Evolutionary conservation across 2,113 vertebrate species (phyloP).

Genomic region (Gavialis gangeticus): DNA sequence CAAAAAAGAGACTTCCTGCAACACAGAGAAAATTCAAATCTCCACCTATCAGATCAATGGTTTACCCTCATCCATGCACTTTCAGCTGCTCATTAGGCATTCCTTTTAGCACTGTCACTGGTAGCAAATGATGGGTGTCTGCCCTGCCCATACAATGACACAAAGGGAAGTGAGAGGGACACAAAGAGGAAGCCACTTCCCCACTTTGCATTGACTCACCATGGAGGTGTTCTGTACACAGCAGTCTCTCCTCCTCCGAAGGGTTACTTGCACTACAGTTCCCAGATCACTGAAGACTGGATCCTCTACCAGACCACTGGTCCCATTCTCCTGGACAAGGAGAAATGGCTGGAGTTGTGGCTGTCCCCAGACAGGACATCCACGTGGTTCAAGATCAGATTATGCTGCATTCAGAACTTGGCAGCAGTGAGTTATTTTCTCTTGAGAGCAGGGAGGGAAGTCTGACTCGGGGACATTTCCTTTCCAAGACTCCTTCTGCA

Average conservation of each 20-base stretch:
- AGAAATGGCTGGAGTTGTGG: background rate
- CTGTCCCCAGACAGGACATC: background rate
- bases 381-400: accelerated
- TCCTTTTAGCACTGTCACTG: background rate
- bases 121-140: background rate
- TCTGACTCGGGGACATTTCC: background rate
- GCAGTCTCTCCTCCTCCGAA: background rate
- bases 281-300: background rate
- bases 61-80: background rate
- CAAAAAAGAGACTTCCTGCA: background rate
- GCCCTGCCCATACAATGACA: background rate
- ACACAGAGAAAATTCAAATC: background rate
- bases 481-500: background rate
- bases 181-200: background rate
- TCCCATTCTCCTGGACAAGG: background rate
- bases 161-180: background rate
- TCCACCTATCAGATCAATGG: no score
- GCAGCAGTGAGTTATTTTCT: background rate
- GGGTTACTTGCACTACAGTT: background rate
- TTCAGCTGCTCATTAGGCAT: background rate
- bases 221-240: background rate
- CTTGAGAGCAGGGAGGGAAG: background rate
- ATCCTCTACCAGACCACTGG: background rate
- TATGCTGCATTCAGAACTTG: background rate
- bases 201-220: background rate